Percentiles rank a stretch among this genome's conserved stretches.
These are phyloP conservation scores for Brachyistius frenatus DNA, from an alignment of 2,113 vertebrate species.

Conservation along the genomic window DNA sequence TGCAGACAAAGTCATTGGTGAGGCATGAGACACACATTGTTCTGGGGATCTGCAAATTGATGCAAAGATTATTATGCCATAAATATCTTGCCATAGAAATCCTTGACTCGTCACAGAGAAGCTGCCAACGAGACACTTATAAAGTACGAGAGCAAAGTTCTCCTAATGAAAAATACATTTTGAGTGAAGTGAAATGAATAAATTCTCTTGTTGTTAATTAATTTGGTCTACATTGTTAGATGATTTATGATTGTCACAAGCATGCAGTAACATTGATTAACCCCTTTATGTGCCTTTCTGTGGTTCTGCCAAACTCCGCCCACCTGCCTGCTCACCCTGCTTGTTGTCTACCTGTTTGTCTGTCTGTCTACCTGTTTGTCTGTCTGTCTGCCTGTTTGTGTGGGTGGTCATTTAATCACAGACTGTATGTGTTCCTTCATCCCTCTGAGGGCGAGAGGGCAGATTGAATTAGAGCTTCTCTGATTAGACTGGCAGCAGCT, in stretches of 20 bases:
- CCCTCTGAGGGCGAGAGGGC: slow-evolving; percentile 56
- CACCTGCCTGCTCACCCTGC: slow-evolving; percentile 11
- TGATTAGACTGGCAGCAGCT: slow-evolving; percentile 62
- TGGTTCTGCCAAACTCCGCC: not conserved
- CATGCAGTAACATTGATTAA: slow-evolving; percentile 6
- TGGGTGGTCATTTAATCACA: slow-evolving; percentile 68
- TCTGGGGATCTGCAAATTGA: too few species aligned
- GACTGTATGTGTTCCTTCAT: slow-evolving; percentile 55
- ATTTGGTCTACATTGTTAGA: too few species aligned
- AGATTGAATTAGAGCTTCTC: slow-evolving; percentile 58
- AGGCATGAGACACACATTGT: too few species aligned
- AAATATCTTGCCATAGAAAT: too few species aligned
- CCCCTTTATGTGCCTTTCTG: not conserved
- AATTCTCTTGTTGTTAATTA: too few species aligned
- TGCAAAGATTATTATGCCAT: too few species aligned
- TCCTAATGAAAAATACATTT: too few species aligned
- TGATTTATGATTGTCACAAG: not conserved
- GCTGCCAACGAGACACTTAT: too few species aligned
- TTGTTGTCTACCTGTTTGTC: slow-evolving; percentile 34
- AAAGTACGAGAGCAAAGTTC: too few species aligned
- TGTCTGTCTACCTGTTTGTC: slow-evolving; percentile 17
- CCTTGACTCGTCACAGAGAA: too few species aligned
- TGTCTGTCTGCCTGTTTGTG: slow-evolving; percentile 43
- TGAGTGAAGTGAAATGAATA: too few species aligned
- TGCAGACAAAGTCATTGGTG: too few species aligned